Percentiles rank a stretch among this genome's conserved stretches.
Conservation (phyloP, 2,113 vertebrate species). For the Oxyura jamaicensis region DNA sequence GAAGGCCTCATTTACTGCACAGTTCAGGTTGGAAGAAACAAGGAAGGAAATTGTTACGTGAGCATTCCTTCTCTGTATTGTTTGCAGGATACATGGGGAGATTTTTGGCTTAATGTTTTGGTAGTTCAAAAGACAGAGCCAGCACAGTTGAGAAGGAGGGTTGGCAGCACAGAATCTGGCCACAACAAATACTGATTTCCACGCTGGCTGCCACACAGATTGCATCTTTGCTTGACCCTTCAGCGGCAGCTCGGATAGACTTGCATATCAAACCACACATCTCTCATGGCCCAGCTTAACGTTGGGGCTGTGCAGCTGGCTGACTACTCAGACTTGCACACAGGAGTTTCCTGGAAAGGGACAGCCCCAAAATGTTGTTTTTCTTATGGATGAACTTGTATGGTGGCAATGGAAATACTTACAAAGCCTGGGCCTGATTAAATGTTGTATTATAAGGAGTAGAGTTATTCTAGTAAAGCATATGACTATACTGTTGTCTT, state of each 20-base stretch:
- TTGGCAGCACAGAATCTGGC: conserved; percentile 15
- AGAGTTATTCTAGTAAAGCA: not conserved
- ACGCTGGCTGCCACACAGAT: not conserved
- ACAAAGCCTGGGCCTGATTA: not conserved
- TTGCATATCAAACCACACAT: too few relatives aligned
- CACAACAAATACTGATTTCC: conserved; percentile 8
- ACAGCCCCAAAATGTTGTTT: not conserved
- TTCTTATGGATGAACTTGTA: not conserved
- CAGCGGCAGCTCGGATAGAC: not conserved
- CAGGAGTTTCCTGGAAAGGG: not conserved
- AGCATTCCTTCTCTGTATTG: not conserved
- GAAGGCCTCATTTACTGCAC: not conserved
- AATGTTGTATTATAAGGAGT: not conserved
- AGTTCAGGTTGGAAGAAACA: not conserved
- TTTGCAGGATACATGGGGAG: conserved; percentile 20
- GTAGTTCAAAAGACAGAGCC: conserved; percentile 20
- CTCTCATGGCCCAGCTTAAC: not conserved
- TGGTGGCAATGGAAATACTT: not conserved
- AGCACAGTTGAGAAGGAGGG: not conserved
- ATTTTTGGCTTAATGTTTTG: conserved; percentile 26
- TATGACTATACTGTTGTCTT: not conserved
- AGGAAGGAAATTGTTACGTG: conserved; percentile 46
- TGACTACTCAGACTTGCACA: not conserved
- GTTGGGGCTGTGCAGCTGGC: not conserved
- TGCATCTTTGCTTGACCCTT: not conserved